These are phyloP conservation scores for Phoeniculus purpureus DNA, from an alignment of 2,797 vertebrate genomes.

Conservation along the genomic window DNA sequence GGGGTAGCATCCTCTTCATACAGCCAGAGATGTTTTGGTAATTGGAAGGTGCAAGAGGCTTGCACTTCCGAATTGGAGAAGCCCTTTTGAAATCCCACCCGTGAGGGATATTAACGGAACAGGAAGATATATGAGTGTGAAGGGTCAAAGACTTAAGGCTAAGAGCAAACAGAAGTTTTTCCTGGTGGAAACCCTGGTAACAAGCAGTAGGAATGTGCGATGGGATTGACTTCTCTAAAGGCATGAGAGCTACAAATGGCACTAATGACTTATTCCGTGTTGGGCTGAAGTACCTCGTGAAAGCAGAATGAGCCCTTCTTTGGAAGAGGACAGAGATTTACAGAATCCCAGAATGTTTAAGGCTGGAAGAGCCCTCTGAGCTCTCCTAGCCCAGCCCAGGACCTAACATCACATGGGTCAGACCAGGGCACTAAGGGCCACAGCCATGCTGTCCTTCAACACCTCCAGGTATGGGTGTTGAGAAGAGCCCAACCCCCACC, in stretches of 20 bases:
- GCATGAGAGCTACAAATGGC: background rate
- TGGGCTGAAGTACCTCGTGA: background rate
- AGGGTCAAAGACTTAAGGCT: slow-evolving; percentile 12
- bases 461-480: too few relatives aligned
- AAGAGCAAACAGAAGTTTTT: slow-evolving; percentile 19
- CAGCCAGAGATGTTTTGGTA: background rate
- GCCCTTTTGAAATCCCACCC: background rate
- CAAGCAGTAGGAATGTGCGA: background rate
- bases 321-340: background rate
- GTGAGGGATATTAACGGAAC: background rate
- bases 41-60: background rate
- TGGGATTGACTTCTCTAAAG: slow-evolving; percentile 16
- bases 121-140: background rate
- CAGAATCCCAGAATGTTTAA: too few relatives aligned
- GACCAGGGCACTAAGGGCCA: too few relatives aligned
- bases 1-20: background rate
- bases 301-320: background rate
- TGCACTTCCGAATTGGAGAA: background rate
- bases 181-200: background rate
- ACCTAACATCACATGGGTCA: too few relatives aligned
- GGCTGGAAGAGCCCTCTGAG: too few relatives aligned
- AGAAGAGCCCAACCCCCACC: too few relatives aligned
- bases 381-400: too few relatives aligned
- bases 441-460: too few relatives aligned
- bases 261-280: background rate